Evolutionary conservation across 2,113 vertebrate species (phyloP), one percentile per base, ranked within the genome.

Genomic region (Anhinga anhinga): DNA sequence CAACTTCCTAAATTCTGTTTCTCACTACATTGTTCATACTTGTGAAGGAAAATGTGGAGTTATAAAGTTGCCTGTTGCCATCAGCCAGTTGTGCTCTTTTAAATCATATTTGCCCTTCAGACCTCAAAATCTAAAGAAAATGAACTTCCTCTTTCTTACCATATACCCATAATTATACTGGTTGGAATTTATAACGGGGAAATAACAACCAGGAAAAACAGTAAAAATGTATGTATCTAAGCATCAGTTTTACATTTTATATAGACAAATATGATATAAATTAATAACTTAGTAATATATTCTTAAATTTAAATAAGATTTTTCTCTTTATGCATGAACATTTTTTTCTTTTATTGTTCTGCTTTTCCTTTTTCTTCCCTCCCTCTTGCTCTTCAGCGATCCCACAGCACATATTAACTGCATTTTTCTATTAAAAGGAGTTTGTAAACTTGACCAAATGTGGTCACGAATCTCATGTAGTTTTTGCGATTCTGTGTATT

Each of bases 11-110:
- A 89, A 71, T 84, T 82, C 47, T 45, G 26, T 27, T 93, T 47
- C 74, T 90, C 36, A 42, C 44, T 56, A 17, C 5, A 16, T 47
- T 4, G 13, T 88, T 81, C 32, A 56, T 88, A 76, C 67, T 61
- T 22, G 20, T 93, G 84, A 83, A 96, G 81, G 70, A 87, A 76
- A 38, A 92, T 36, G 23, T 61, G 36, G 59, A 52, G 32, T 88
- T 88, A 55, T 21, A 44, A 55, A 83, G 58, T 67, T 87, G 78
- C 94, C 71, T 97, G 74, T 96, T 95, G 95, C 78, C 15, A 9
- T 91, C 61, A 61, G 59, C n/a, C 29, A 82, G 10, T 15, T 88
- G 19, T 55, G 29, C 88, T n/a, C 58, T 94, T 44, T 92, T 67
- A 92, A 86, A 30, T 50, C 9, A 5, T 52, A 26, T 59, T 97